Evolutionary conservation across 2,888 invertebrate genomes (phyloP), one percentile per base, ranked within the genome.

Genomic region (Erynnis tages): DNA sequence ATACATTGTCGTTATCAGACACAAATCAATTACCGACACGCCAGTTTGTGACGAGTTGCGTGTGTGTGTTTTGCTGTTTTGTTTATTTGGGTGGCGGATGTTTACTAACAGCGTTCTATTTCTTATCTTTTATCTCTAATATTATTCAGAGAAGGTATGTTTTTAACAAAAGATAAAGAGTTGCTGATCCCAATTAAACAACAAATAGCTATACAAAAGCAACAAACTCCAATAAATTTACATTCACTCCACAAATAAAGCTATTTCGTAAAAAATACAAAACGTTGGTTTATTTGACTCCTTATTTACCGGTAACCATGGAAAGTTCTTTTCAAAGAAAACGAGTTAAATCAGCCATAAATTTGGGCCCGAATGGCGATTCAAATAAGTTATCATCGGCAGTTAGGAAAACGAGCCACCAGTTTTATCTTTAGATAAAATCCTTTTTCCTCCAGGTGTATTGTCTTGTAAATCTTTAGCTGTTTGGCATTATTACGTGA

Each of bases 331-430:
- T 67, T 61, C 69, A 58, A 69, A 71, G 76, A 71, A 79, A 81
- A 79, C 76, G 80, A 79, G 82, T 82, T 80, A 80, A 82, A 76
- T 82, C 77, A 75, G 71, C 81, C 79, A 82, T 82, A 84, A 82
- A 82, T 82, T 79, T 66, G 62, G 62, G 63, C 66, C 62, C 73
- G 77, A 82, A 81, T 78, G 79, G 78, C 71, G 76, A 71, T 70
- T 68, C 73, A 77, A 80, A 79, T 79, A 82, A 82, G 79, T 82
- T 82, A 83, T 82, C 81, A 82, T 80, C 74, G 78, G 80, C 76
- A 77, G 77, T 78, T 79, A 79, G 67, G 74, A 72, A 63, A 65
- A 69, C 63, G 71, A 61, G 67, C 69, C 67, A 62, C 60, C 71
- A 77, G 75, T 82, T 76, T 77, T 80, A 80, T 82, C 79, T 73